These are phyloP conservation scores for Alethe castanea DNA, from an alignment of 2,113 vertebrate species.

Conservation along the genomic window DNA sequence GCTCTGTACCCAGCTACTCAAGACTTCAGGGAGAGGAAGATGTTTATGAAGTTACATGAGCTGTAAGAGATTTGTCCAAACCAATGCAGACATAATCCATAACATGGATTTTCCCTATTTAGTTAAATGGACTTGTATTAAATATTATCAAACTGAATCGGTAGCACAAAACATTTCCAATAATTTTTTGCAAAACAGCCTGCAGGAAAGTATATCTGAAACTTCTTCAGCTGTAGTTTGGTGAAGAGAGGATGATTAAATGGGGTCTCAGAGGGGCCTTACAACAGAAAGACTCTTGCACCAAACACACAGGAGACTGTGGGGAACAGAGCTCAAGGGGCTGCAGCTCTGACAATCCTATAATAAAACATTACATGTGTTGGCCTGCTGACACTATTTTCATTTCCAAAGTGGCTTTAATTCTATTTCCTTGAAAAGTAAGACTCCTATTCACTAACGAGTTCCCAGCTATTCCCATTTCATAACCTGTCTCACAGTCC, in stretches of 20 bases:
- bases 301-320: background rate
- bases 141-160: background rate
- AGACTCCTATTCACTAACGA: background rate
- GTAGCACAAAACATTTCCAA: background rate
- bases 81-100: background rate
- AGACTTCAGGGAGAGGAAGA: background rate
- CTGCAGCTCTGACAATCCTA: background rate
- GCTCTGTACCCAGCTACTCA: background rate
- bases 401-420: background rate
- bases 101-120: background rate
- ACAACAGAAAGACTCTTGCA: background rate
- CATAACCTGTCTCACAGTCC: background rate
- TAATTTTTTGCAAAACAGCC: background rate
- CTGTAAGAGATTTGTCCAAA: background rate
- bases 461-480: background rate
- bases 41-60: background rate
- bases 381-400: background rate
- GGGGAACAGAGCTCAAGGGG: background rate
- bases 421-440: constrained; percentile 2
- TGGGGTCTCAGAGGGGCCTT: background rate
- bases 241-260: background rate
- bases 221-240: background rate
- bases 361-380: background rate
- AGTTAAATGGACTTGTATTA: background rate
- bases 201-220: background rate